Conservation (phyloP, 2,797 vertebrate species). For the Hirundo rustica region DNA sequence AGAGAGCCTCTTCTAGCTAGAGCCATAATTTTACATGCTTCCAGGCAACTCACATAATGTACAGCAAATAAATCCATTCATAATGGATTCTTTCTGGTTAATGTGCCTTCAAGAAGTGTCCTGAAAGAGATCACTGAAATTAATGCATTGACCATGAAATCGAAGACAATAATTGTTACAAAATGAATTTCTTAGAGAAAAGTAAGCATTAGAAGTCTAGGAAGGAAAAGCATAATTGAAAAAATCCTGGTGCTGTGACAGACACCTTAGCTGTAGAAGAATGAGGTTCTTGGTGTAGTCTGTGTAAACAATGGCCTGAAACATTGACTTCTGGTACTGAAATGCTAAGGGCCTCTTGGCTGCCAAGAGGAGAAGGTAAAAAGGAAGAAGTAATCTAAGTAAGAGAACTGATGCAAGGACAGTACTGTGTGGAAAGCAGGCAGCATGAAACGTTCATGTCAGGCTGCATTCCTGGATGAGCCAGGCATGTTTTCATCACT, state of each 20-base stretch:
- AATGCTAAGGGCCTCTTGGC: background rate
- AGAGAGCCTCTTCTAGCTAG: background rate
- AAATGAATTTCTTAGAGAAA: background rate
- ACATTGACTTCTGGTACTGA: background rate
- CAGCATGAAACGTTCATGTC: background rate
- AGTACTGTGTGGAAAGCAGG: background rate
- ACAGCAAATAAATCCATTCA: background rate
- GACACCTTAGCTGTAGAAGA: background rate
- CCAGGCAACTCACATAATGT: background rate
- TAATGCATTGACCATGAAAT: slow-evolving; percentile 31
- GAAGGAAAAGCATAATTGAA: background rate
- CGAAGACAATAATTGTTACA: background rate
- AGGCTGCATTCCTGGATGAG: background rate
- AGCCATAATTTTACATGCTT: background rate
- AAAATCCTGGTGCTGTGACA: background rate
- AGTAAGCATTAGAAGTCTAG: background rate
- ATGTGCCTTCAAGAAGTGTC: background rate
- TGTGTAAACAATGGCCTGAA: background rate
- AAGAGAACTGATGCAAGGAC: background rate
- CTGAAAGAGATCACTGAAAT: slow-evolving; percentile 6
- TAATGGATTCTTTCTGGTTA: slow-evolving; percentile 53
- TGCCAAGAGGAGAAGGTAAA: background rate
- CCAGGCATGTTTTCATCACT: background rate
- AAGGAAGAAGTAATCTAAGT: background rate
- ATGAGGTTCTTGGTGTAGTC: background rate